phyloP scores from a whole-genome alignment of 2,113 vertebrate species.

The Vidua chalybeata region DNA sequence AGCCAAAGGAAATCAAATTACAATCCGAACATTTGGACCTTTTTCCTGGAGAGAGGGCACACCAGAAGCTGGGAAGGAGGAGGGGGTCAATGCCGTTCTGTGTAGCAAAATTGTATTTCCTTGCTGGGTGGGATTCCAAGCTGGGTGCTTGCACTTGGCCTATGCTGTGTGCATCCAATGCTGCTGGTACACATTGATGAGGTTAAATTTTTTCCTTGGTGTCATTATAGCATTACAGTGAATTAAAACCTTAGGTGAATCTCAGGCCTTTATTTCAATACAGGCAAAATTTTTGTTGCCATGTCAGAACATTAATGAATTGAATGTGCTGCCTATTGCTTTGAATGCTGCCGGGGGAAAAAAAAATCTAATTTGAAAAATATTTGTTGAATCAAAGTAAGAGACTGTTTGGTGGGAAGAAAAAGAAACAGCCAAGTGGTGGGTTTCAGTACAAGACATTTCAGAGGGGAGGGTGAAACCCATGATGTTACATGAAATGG shows the following conservation, averaged over 20 bases:
- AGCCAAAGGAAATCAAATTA: neutral
- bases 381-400: neutral
- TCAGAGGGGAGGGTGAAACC: neutral
- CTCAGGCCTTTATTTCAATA: neutral
- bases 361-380: neutral
- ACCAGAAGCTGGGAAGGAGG: neutral
- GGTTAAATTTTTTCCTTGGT: neutral
- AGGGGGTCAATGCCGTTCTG: neutral
- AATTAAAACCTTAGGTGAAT: neutral
- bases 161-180: rapidly evolving
- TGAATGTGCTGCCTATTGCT: neutral
- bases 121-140: neutral
- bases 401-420: neutral
- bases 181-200: neutral
- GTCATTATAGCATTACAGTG: neutral
- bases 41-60: neutral
- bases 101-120: neutral
- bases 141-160: neutral
- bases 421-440: neutral
- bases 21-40: neutral
- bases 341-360: neutral
- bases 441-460: neutral
- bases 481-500: neutral
- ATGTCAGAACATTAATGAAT: neutral
- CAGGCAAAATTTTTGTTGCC: neutral